Percentiles rank a stretch among this genome's conserved stretches.
phyloP scores from a whole-genome alignment of 2,888 invertebrate genomes.

The Linyphia triangularis region DNA sequence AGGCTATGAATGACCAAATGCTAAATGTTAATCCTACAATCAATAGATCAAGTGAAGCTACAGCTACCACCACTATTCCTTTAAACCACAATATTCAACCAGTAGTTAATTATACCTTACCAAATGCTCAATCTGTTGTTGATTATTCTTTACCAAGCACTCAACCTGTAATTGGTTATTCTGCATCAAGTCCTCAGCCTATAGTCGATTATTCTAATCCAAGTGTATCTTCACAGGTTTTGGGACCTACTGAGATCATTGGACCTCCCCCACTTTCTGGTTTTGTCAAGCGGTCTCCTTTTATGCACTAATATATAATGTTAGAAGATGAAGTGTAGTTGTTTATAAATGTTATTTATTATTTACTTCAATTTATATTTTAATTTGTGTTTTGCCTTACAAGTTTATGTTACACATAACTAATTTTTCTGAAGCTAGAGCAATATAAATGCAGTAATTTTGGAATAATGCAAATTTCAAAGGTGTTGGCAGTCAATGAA shows the following conservation, averaged over 20 bases:
- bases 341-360: background rate
- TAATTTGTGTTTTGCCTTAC: background rate
- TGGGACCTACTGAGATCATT: background rate
- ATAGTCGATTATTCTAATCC: background rate
- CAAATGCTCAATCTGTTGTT: too few relatives aligned
- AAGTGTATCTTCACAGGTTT: background rate
- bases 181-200: too few relatives aligned
- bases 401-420: background rate
- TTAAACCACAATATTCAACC: background rate
- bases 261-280: conserved; percentile 72
- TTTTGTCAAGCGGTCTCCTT: conserved; percentile 68
- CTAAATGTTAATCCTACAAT: background rate
- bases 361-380: background rate
- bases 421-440: background rate
- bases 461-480: too few relatives aligned
- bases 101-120: background rate
- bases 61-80: background rate
- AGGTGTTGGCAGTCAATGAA: too few relatives aligned
- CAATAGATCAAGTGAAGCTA: background rate
- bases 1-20: background rate
- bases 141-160: too few relatives aligned
- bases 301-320: conserved; percentile 14
- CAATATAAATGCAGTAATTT: too few relatives aligned
- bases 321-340: background rate
- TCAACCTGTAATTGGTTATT: too few relatives aligned